phyloP scores from a whole-genome alignment of 2,113 vertebrate species.

The Charina bottae region DNA sequence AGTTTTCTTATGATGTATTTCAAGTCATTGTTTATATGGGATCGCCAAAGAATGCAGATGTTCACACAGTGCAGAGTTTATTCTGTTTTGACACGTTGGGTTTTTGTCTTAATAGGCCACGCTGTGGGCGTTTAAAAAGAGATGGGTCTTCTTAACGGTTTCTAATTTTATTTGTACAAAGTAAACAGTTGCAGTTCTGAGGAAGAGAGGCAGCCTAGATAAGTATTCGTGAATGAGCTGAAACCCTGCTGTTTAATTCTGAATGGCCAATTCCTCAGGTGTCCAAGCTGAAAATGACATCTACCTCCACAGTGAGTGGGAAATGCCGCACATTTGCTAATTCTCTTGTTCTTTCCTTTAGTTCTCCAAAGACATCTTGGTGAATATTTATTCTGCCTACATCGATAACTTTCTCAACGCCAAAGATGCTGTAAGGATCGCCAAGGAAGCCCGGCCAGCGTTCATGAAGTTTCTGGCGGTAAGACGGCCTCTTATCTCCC shows the following conservation, averaged over 20 bases:
- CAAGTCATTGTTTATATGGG: no score
- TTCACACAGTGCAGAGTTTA: background rate
- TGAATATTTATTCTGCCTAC: conserved; percentile 96
- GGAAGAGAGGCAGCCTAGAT: background rate
- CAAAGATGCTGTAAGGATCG: conserved; percentile 94
- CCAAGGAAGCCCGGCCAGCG: conserved; percentile 93
- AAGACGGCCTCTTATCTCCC: conserved; percentile 7
- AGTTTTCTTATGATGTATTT: no score
- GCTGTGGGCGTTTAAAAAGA: background rate
- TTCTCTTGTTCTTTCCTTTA: conserved; percentile 50
- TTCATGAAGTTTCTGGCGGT: conserved; percentile 99
- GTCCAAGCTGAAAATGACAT: background rate
- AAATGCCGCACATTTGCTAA: background rate
- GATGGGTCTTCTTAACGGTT: background rate
- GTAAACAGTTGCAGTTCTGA: background rate
- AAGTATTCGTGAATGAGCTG: background rate
- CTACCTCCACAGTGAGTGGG: no score
- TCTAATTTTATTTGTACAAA: background rate
- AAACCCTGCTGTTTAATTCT: background rate
- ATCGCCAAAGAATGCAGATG: no score
- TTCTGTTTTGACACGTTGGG: background rate
- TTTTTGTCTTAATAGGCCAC: background rate
- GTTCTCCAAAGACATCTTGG: conserved; percentile 97
- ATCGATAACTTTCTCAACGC: conserved; percentile 98
- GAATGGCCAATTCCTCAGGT: background rate